These are phyloP conservation scores for Drosophila kanekoi DNA, from an alignment of 2,888 invertebrate species.

Conservation along the genomic window DNA sequence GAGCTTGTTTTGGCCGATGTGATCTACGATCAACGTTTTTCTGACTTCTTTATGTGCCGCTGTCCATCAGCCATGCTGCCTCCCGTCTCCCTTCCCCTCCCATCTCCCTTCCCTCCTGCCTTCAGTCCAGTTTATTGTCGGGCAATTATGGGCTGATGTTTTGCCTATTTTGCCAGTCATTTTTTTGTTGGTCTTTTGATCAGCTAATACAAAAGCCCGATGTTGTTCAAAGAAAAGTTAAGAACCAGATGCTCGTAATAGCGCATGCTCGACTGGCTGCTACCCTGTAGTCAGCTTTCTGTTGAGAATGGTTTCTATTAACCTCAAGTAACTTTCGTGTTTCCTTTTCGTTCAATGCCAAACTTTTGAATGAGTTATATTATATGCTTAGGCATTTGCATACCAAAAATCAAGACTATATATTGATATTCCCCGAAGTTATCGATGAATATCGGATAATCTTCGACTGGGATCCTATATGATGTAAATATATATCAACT, in stretches of 20 bases:
- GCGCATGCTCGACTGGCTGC: neutral
- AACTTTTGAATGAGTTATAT: no score
- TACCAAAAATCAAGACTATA: no score
- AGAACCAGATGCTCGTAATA: neutral
- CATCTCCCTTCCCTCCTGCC: neutral
- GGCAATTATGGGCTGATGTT: slow-evolving; percentile 22
- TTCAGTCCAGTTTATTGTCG: slow-evolving; percentile 14
- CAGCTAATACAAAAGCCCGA: slow-evolving; percentile 1
- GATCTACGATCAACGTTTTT: slow-evolving; percentile 30
- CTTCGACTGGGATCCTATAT: no score
- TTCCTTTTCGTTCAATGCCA: no score
- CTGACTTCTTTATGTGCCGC: slow-evolving; percentile 14
- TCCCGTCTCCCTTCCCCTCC: neutral
- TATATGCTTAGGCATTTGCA: no score
- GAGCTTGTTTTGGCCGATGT: slow-evolving; percentile 3
- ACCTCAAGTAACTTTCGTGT: no score
- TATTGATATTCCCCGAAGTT: no score
- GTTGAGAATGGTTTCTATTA: no score
- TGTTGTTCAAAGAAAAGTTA: slow-evolving; percentile 17
- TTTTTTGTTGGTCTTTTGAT: neutral
- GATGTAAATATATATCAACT: no score
- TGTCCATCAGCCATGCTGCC: slow-evolving; percentile 5
- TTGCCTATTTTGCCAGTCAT: slow-evolving; percentile 42
- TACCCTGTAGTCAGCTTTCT: neutral
- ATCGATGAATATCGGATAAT: no score